These are phyloP conservation scores for Orthonychiurus folsomi DNA, from an alignment of 2,888 invertebrate genomes.

Conservation along the genomic window DNA sequence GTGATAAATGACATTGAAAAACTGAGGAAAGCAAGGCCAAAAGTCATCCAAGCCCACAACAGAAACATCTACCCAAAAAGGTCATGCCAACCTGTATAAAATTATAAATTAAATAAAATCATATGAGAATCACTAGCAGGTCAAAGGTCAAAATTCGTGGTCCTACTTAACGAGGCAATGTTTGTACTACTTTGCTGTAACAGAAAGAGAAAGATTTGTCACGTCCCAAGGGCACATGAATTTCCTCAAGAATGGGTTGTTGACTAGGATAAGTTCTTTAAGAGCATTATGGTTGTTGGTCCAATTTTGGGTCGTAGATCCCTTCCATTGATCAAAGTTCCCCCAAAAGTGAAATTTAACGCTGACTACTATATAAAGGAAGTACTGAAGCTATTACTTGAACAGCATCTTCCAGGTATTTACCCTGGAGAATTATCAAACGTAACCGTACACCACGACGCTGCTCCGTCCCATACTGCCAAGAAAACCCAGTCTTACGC, in stretches of 20 bases:
- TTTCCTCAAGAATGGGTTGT: too few species aligned
- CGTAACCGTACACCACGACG: constrained; percentile 15
- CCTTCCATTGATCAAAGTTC: constrained; percentile 15
- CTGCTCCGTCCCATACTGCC: constrained; percentile 11
- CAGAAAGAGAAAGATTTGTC: not conserved
- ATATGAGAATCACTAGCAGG: constrained; percentile 15
- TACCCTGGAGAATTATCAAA: constrained; percentile 14
- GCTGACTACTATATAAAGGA: constrained; percentile 12
- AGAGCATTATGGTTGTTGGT: constrained; percentile 15
- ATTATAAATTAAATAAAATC: not conserved
- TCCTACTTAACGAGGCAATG: constrained; percentile 12
- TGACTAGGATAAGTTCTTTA: constrained; percentile 9
- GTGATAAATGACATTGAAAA: not conserved
- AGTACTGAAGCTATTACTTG: constrained; percentile 15
- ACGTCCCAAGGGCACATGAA: too few species aligned
- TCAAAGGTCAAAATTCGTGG: constrained; percentile 12
- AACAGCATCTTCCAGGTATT: not conserved
- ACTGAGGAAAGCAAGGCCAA: not conserved
- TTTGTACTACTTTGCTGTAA: not conserved
- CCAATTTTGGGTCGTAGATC: constrained; percentile 10
- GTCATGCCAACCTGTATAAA: not conserved
- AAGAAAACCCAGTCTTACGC: constrained; percentile 6
- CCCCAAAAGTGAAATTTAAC: constrained; percentile 18
- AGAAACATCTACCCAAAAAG: not conserved
- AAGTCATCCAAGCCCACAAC: not conserved